phyloP scores from a whole-genome alignment of 2,888 invertebrate species.

The Acleris literana region DNA sequence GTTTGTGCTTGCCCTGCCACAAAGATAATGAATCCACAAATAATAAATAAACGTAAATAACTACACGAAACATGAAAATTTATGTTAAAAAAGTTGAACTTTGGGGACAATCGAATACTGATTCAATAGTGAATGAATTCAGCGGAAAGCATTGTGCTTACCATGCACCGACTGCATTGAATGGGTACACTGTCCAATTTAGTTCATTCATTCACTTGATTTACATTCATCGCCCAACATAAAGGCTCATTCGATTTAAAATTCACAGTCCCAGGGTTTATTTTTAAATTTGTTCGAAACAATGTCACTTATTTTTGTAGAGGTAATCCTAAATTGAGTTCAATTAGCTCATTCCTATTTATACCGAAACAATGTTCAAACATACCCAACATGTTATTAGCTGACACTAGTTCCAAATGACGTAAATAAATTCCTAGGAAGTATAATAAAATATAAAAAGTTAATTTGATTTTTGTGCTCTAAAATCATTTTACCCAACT shows the following conservation, averaged over 20 bases:
- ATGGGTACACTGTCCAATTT: constrained; percentile 62
- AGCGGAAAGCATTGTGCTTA: constrained; percentile 66
- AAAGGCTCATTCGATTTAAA: constrained; percentile 61
- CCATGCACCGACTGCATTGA: constrained; percentile 68
- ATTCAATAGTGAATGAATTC: constrained; percentile 70
- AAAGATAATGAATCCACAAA: not conserved
- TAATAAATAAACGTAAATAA: constrained; percentile 21
- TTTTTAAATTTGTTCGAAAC: not conserved
- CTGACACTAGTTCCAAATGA: too few relatives aligned
- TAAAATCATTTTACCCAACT: too few relatives aligned
- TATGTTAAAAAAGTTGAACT: constrained; percentile 60
- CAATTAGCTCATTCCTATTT: too few relatives aligned
- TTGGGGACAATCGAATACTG: constrained; percentile 67
- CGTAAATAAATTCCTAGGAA: too few relatives aligned
- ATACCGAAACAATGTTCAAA: too few relatives aligned
- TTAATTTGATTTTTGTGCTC: too few relatives aligned
- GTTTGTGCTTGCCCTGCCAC: not conserved
- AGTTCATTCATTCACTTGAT: constrained; percentile 71
- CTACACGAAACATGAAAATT: constrained; percentile 47
- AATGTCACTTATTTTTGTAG: not conserved
- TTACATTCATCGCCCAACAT: constrained; percentile 66
- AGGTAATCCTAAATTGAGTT: too few relatives aligned
- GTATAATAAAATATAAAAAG: too few relatives aligned
- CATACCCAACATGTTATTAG: too few relatives aligned
- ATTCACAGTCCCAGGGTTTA: constrained; percentile 46